Base-by-base conservation (phyloP, 2,888 invertebrate genomes). In the Ligdia adustata region DNA sequence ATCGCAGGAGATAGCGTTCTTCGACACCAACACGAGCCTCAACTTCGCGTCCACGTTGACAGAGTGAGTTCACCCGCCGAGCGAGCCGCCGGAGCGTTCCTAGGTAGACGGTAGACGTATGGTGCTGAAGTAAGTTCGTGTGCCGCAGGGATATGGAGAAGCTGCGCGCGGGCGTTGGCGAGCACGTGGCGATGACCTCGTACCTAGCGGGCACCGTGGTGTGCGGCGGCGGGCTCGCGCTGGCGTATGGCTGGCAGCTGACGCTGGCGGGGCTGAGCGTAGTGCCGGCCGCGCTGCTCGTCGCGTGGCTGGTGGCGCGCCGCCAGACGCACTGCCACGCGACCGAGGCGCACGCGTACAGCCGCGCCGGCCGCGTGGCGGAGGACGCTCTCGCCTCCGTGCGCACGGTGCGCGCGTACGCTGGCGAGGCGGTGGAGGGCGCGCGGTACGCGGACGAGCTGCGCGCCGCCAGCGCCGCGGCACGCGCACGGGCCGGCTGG, bases 201-300 rank as follows among this genome's bases (percentile, higher is more conserved):
- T 95, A 94, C 73, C 91, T 95, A 45, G 81, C 92, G 6, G 93
- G 94, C 53, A 93, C 94, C 0, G 95, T 95, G 60, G 69, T 95
- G 7, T 86, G 93, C 11, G 94, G 94, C 5, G 90, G 94, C 27
- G 77, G 92, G 1, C 91, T 94, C 14, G 94, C 96, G 0, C 93
- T 97, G 60, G 70, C 92, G 0, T 94, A 95, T 69, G 97, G 97
- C 31, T 97, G 97, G 97, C 92, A 95, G 72, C 85, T 97, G 31
- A 95, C 97, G 0, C 80, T 96, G 13, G 94, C 96, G 0, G 95
- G 96, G 18, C 79, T 97, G 37, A 91, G 93, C 7, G 93, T 95
- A 9, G 94, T 95, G 38, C 97, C 97, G 0, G 13, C 12, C 18
- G 18, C 29, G 11, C 18, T 16, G 27, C n/a, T 12, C 7, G 12